Conservation (phyloP, 2,113 vertebrate genomes). For the Oncorhynchus nerka region DNA sequence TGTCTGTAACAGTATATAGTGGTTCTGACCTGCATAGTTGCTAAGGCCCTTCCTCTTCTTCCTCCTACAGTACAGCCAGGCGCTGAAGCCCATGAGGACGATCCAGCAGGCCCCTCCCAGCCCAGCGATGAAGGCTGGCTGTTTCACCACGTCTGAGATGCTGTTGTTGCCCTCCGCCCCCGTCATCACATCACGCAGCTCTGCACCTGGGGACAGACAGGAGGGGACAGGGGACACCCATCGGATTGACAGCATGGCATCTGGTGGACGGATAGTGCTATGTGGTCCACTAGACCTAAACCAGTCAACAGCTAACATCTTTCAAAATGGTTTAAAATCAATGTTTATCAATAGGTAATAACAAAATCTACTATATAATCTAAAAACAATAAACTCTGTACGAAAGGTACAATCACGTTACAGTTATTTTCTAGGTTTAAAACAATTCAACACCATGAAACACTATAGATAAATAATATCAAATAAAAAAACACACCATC, state of each 20-base stretch:
- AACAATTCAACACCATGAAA: not conserved
- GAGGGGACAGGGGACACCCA: not conserved
- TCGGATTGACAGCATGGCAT: too few relatives aligned
- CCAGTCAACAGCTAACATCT: not conserved
- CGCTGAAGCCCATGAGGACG: constrained; percentile 99
- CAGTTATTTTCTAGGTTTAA: not conserved
- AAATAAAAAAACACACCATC: not conserved
- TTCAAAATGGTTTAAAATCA: not conserved
- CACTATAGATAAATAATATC: not conserved
- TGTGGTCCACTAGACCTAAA: not conserved
- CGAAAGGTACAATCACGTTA: not conserved
- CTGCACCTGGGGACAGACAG: constrained; percentile 56
- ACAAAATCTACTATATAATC: too few relatives aligned
- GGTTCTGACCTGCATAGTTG: constrained; percentile 92
- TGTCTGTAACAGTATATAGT: not conserved
- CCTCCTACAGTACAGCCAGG: constrained; percentile 98
- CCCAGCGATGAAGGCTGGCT: constrained; percentile 98
- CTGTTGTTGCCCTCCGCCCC: constrained; percentile 87
- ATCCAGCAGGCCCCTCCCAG: constrained; percentile 99
- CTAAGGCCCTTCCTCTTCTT: constrained; percentile 99
- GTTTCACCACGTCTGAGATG: constrained; percentile 96
- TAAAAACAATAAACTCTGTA: not conserved
- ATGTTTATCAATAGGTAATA: not conserved
- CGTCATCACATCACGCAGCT: constrained; percentile 83
- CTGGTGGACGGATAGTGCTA: too few relatives aligned